Percentiles rank a stretch among this genome's conserved stretches.
Evolutionary conservation across 2,797 vertebrate species (phyloP).

Genomic region (Heliangelus exortis): DNA sequence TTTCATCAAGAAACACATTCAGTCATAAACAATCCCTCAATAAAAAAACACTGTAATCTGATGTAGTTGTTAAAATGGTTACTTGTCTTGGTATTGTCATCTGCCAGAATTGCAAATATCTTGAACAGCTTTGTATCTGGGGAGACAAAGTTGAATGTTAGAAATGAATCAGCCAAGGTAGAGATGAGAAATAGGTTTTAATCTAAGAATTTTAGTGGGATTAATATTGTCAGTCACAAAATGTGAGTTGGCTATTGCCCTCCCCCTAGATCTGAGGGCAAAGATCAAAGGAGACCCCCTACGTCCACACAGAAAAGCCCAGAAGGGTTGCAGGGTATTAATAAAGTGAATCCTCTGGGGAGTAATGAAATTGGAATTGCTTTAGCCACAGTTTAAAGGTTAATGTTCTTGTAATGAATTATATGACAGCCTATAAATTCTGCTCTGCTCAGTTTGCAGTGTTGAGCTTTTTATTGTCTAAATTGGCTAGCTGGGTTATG

Average conservation of each 20-base stretch:
- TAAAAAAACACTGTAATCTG: neutral
- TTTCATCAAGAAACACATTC: too few species aligned
- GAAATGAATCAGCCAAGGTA: neutral
- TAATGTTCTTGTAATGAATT: conserved; percentile 29
- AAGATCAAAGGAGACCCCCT: conserved; percentile 47
- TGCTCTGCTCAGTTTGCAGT: neutral
- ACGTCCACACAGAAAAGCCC: neutral
- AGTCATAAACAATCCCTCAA: too few species aligned
- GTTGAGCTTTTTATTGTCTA: neutral
- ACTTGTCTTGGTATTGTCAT: neutral
- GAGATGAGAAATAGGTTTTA: neutral
- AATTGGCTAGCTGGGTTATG: neutral
- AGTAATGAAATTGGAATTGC: conserved; percentile 42
- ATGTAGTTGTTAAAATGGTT: neutral
- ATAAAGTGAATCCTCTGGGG: conserved; percentile 23
- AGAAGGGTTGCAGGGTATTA: neutral
- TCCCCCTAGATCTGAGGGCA: neutral
- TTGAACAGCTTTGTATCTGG: neutral
- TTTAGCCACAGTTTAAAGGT: conserved; percentile 46
- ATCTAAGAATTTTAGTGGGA: neutral
- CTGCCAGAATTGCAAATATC: neutral
- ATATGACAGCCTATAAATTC: conserved; percentile 25
- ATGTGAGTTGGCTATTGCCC: neutral
- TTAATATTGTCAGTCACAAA: neutral
- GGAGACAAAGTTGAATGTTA: neutral